These are phyloP conservation scores for Neopelma chrysocephalum DNA, from an alignment of 2,797 vertebrate genomes.

Conservation along the genomic window DNA sequence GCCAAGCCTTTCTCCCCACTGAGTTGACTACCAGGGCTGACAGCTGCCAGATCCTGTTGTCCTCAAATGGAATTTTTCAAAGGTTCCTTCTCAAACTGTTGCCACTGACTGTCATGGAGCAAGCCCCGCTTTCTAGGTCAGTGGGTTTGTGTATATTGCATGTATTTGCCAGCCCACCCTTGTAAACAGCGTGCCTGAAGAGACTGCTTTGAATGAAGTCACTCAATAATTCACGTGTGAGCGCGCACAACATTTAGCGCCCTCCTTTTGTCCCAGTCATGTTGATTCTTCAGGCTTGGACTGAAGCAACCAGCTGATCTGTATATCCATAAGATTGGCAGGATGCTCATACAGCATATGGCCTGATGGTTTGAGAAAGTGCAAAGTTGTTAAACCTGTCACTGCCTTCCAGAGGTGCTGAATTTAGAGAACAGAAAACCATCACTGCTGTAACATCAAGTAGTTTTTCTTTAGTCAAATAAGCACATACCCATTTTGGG, in stretches of 20 bases:
- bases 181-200: not conserved
- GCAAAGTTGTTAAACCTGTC: not conserved
- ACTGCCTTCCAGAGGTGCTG: not conserved
- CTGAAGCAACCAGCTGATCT: not conserved
- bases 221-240: not conserved
- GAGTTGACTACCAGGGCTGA: slow-evolving; percentile 35
- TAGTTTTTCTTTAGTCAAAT: not conserved
- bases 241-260: accelerated
- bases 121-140: not conserved
- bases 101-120: not conserved
- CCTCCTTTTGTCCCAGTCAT: not conserved
- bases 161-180: not conserved
- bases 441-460: not conserved
- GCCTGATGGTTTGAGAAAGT: not conserved
- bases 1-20: slow-evolving; percentile 26
- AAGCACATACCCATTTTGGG: accelerated
- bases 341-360: not conserved
- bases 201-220: not conserved
- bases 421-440: not conserved
- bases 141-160: not conserved
- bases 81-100: not conserved
- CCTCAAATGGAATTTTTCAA: slow-evolving; percentile 40
- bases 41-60: slow-evolving; percentile 40
- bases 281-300: not conserved
- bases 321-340: not conserved